These are phyloP conservation scores for Anarsia innoxiella DNA, from an alignment of 2,888 invertebrate genomes.

Conservation along the genomic window DNA sequence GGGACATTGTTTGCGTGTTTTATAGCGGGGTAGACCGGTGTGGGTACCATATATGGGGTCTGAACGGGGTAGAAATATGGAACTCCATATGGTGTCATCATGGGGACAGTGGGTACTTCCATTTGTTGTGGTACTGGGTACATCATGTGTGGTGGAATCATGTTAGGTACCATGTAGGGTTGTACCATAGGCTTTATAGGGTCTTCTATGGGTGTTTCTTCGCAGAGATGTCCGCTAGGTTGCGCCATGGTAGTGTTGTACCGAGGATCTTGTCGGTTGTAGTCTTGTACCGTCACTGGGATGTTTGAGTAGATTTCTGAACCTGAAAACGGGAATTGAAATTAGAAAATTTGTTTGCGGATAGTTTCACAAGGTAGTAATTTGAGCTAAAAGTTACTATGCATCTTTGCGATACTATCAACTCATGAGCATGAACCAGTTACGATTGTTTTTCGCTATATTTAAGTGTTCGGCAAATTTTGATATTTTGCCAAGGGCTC, in stretches of 20 bases:
- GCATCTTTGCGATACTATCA: too few relatives aligned
- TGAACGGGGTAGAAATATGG: constrained; percentile 66
- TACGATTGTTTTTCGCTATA: too few relatives aligned
- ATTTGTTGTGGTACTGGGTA: constrained; percentile 34
- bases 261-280: constrained; percentile 31
- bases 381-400: too few relatives aligned
- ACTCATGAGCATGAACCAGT: too few relatives aligned
- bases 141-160: constrained; percentile 38
- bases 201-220: constrained; percentile 35
- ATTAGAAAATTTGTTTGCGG: too few relatives aligned
- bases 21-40: constrained; percentile 58
- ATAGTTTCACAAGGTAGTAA: too few relatives aligned
- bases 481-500: too few relatives aligned
- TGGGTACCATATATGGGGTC: constrained; percentile 63
- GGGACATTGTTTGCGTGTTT: constrained; percentile 64
- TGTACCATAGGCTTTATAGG: constrained; percentile 32
- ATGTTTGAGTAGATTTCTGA: constrained; percentile 62
- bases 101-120: constrained; percentile 33
- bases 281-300: constrained; percentile 35
- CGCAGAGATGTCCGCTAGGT: constrained; percentile 34
- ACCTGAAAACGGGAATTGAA: too few relatives aligned
- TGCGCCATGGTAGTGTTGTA: constrained; percentile 26
- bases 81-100: constrained; percentile 56
- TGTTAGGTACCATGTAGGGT: constrained; percentile 33
- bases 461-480: too few relatives aligned